These are phyloP conservation scores for Anolis sagrei DNA, from an alignment of 2,113 vertebrate genomes.

Conservation along the genomic window DNA sequence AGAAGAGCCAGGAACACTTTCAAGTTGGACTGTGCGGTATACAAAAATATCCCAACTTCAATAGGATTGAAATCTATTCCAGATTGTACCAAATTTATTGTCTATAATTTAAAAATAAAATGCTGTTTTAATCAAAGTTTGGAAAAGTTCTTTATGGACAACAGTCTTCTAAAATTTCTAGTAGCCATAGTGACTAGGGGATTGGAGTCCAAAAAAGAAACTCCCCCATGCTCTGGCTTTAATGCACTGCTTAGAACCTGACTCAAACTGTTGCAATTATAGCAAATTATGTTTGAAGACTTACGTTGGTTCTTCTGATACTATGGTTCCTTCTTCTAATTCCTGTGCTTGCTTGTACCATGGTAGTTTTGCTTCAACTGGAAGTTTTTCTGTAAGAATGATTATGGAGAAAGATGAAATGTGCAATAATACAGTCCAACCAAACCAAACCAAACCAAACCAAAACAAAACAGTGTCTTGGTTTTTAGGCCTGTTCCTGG, in stretches of 20 bases:
- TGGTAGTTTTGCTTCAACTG: constrained; percentile 91
- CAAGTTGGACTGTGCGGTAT: not conserved
- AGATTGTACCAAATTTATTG: not conserved
- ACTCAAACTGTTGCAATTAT: not conserved
- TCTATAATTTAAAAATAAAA: not conserved
- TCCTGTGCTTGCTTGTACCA: constrained; percentile 98
- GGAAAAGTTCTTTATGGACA: too few relatives aligned
- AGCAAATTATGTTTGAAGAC: constrained; percentile 65
- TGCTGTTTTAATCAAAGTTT: not conserved
- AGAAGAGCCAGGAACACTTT: not conserved
- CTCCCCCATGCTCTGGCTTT: not conserved
- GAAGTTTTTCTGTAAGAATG: constrained; percentile 84
- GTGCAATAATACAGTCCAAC: fast-evolving
- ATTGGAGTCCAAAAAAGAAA: too few relatives aligned
- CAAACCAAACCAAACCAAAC: too few relatives aligned
- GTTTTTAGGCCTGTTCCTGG: too few relatives aligned
- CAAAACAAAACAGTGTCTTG: too few relatives aligned
- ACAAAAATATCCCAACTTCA: not conserved
- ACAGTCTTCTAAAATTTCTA: too few relatives aligned
- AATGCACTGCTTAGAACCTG: fast-evolving
- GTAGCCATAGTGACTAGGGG: too few relatives aligned
- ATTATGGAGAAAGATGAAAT: constrained; percentile 30
- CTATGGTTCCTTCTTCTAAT: constrained; percentile 85
- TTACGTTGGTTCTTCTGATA: constrained; percentile 94
- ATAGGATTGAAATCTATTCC: not conserved